phyloP scores from a whole-genome alignment of 2,797 vertebrate genomes.

The Neoniphon sammara region DNA sequence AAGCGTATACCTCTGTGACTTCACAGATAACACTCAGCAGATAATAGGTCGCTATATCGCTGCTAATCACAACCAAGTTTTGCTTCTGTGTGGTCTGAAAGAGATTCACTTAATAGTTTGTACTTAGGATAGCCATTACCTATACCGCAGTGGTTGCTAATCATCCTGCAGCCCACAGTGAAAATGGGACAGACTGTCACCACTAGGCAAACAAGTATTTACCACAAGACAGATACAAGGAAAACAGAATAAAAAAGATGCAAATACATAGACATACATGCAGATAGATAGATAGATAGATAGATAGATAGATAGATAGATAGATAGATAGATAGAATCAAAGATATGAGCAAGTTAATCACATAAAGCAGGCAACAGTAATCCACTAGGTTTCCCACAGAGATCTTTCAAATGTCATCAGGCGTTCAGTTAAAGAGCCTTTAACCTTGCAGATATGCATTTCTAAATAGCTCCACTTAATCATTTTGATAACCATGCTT shows the following conservation, averaged over 20 bases:
- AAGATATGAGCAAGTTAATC: not conserved
- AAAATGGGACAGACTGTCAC: conserved; percentile 8
- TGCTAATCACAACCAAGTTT: not conserved
- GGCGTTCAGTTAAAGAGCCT: too few species aligned
- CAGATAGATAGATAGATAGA: not conserved
- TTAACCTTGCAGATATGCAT: not conserved
- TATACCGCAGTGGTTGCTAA: not conserved
- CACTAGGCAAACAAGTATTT: not conserved
- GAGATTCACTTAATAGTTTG: conserved; percentile 17
- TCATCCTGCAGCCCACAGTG: not conserved
- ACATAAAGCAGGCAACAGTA: too few species aligned
- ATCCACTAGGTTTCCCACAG: too few species aligned
- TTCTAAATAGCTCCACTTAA: not conserved
- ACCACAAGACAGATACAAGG: not conserved
- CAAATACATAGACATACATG: too few species aligned
- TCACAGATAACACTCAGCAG: not conserved
- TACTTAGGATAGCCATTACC: conserved; percentile 16
- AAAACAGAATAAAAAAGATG: not conserved
- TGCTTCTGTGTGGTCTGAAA: conserved; percentile 21
- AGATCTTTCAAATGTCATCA: too few species aligned
- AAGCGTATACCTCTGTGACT: not conserved
- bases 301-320: not conserved
- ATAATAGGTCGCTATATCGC: not conserved
- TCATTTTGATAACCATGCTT: not conserved
- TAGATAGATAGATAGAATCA: not conserved